phyloP scores from a whole-genome alignment of 2,888 invertebrate species.

The Lacanobia wlatinum region DNA sequence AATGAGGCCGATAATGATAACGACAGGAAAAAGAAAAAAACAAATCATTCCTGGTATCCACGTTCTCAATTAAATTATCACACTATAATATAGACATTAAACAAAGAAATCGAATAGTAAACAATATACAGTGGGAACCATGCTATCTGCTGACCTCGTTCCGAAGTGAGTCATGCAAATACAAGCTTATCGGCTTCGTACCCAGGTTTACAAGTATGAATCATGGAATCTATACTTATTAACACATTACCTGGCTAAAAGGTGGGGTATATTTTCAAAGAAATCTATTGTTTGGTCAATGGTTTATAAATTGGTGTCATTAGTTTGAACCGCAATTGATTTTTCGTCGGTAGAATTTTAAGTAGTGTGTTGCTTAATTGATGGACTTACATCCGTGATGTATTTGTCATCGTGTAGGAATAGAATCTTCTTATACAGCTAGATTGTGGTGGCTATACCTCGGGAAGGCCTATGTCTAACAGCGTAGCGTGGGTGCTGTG shows the following conservation, averaged over 20 bases:
- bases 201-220: slow-evolving; percentile 53
- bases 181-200: slow-evolving; percentile 53
- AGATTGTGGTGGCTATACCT: too few relatives aligned
- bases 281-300: slow-evolving; percentile 40
- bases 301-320: slow-evolving; percentile 16
- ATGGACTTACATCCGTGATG: background rate
- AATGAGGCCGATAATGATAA: background rate
- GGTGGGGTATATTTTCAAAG: slow-evolving; percentile 29
- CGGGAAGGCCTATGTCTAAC: background rate
- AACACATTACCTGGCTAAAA: slow-evolving; percentile 51
- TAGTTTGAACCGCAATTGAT: slow-evolving; percentile 8
- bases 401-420: background rate
- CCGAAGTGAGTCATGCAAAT: slow-evolving; percentile 57
- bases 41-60: background rate
- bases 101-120: slow-evolving; percentile 60
- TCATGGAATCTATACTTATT: slow-evolving; percentile 54
- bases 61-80: slow-evolving; percentile 35
- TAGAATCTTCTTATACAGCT: too few relatives aligned
- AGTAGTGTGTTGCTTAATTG: background rate
- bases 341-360: background rate
- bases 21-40: background rate
- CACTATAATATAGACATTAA: slow-evolving; percentile 14
- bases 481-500: background rate
- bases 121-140: slow-evolving; percentile 46
- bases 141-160: slow-evolving; percentile 63